Base-by-base conservation (phyloP, 2,113 vertebrate genomes). In the Sitta europaea region DNA sequence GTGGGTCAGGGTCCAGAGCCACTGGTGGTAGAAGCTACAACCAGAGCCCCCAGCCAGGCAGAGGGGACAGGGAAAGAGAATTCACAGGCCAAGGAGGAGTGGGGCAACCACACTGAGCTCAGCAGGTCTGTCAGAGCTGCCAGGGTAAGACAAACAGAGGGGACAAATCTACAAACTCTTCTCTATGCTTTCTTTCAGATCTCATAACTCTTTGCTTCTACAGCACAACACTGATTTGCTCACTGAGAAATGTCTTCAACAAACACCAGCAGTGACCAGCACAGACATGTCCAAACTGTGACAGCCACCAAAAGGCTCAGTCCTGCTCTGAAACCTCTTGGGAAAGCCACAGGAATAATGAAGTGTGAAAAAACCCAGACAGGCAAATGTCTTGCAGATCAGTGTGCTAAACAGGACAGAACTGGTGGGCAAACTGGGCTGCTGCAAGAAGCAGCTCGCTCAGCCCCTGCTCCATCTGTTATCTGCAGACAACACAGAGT, bases 241-340 rank as follows among this genome's bases (percentile, higher is more conserved):
- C 16, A 38, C 36, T 38, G 43, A 86, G 13, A 88, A 92, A 68
- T 2, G 5, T 29, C 57, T 38, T 47, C 74, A 63, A 47, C 35
- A 42, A 71, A 58, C 0, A 0, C 29, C 59, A 51, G 45, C 36
- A 82, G 59, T 27, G 36, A 59, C 33, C 72, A 59, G 12, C 0
- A 0, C 0, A 50, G 70, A 71, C 10, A 43, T 51, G 21, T 38
- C 48, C 62, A 48, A 62, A 47, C 19, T 0, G 1, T 24, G 17
- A 33, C 35, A 67, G 33, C 35, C 29, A 55, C 17, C 61, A 59
- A 51, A 59, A 68, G 36, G n/a, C 17, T 80, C 58, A 36, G 48
- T 21, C 66, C 27, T 27, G 9, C 24, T 76, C 54, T 53, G 43
- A 40, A 59, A 51, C 20, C 23, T 31, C 40, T 19, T 38, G 63